phyloP scores from a whole-genome alignment of 2,888 invertebrate genomes.

The Lathronympha strigana region DNA sequence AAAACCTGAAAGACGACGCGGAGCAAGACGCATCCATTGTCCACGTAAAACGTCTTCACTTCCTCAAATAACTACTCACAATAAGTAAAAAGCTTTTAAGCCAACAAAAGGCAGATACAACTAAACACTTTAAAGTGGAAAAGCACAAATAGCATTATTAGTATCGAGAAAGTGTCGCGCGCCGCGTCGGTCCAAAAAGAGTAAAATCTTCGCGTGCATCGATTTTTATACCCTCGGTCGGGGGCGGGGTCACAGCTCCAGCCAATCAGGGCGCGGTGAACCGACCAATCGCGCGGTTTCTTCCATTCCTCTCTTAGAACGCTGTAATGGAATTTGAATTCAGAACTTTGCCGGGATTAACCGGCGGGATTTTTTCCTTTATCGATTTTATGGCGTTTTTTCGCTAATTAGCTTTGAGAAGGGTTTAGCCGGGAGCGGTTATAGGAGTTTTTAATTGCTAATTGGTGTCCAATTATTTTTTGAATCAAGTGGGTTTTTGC shows the following conservation, averaged over 20 bases:
- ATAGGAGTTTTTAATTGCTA: slow-evolving; percentile 28
- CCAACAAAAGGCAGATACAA: slow-evolving; percentile 78
- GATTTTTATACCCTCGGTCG: slow-evolving; percentile 79
- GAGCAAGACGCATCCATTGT: slow-evolving; percentile 10
- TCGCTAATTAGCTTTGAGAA: slow-evolving; percentile 46
- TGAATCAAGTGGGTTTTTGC: slow-evolving; percentile 8
- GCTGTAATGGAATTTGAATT: slow-evolving; percentile 81
- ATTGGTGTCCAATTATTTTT: slow-evolving; percentile 32
- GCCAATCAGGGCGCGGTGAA: slow-evolving; percentile 79
- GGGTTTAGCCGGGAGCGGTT: slow-evolving; percentile 43
- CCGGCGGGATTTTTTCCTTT: slow-evolving; percentile 60
- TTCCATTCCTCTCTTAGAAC: slow-evolving; percentile 70
- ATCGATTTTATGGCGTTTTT: slow-evolving; percentile 54
- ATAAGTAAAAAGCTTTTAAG: slow-evolving; percentile 68
- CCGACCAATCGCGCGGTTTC: slow-evolving; percentile 76
- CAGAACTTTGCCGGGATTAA: slow-evolving; percentile 74
- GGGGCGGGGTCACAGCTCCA: slow-evolving; percentile 75
- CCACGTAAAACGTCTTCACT: slow-evolving; percentile 30
- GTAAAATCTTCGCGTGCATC: slow-evolving; percentile 65
- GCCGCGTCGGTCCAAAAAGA: slow-evolving; percentile 76
- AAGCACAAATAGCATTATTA: slow-evolving; percentile 80
- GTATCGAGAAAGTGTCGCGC: slow-evolving; percentile 75
- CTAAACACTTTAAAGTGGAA: slow-evolving; percentile 80
- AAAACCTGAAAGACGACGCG: neutral
- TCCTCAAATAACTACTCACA: slow-evolving; percentile 52